These are phyloP conservation scores for Lepetodrilus schrolli DNA, from an alignment of 2,888 invertebrate genomes.

Conservation along the genomic window DNA sequence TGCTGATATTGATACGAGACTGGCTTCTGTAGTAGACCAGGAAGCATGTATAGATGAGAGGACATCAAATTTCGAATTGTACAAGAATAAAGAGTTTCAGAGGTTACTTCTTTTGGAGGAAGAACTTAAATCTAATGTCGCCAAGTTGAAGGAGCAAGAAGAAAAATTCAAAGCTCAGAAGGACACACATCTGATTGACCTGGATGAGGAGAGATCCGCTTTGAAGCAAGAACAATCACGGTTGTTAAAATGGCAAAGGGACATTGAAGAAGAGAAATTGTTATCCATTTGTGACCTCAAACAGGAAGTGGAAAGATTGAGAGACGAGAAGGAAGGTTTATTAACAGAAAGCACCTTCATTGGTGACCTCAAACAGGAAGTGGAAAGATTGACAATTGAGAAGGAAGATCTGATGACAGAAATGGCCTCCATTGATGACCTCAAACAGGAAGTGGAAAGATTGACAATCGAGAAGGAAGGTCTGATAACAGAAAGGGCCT, in stretches of 20 bases:
- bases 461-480: slow-evolving; percentile 39
- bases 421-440: no score
- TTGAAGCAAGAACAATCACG: background rate
- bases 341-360: no score
- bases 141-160: slow-evolving; percentile 31
- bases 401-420: slow-evolving; percentile 34
- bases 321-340: no score
- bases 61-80: background rate
- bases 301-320: background rate
- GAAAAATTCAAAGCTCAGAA: slow-evolving; percentile 29
- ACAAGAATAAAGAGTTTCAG: background rate
- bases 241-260: background rate
- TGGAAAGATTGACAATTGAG: slow-evolving; percentile 32
- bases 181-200: slow-evolving; percentile 13
- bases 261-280: background rate
- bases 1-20: background rate
- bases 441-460: background rate
- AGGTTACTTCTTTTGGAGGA: background rate
- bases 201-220: background rate
- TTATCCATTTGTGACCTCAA: background rate
- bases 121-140: slow-evolving; percentile 26
- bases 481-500: slow-evolving; percentile 16
- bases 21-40: background rate
- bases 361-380: background rate
- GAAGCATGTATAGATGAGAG: background rate